Conservation (phyloP, 1,140 invertebrate genomes). For the Drosophila pruinosa region DNA sequence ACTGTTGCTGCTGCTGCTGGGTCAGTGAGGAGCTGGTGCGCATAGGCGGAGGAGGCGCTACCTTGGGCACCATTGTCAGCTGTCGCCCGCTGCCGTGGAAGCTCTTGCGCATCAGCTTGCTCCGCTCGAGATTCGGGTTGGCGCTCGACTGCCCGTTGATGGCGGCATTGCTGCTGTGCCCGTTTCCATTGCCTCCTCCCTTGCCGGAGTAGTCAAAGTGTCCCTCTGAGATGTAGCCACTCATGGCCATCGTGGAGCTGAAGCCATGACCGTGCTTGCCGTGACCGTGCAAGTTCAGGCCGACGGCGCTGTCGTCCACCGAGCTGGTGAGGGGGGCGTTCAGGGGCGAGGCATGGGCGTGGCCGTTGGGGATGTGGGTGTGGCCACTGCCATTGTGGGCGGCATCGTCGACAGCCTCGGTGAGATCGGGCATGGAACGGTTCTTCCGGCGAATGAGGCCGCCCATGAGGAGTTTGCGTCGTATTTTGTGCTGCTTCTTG, state of each 20-base stretch:
- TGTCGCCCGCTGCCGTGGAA: conserved; percentile 93
- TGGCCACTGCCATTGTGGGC: conserved; percentile 44
- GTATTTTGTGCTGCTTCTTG: conserved; percentile 95
- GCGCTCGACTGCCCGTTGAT: conserved; percentile 74
- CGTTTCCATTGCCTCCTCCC: conserved; percentile 57
- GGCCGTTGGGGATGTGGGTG: conserved; percentile 51
- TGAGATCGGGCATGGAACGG: conserved; percentile 94
- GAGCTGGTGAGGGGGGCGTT: conserved; percentile 84
- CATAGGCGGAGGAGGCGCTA: conserved; percentile 92
- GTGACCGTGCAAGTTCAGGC: conserved; percentile 83
- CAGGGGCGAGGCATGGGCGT: conserved; percentile 77
- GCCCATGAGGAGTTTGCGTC: conserved; percentile 94
- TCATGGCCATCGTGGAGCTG: conserved; percentile 82
- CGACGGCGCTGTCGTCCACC: conserved; percentile 89
- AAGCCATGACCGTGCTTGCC: conserved; percentile 83
- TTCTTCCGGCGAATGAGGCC: conserved; percentile 94
- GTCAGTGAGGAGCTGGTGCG: conserved; percentile 89
- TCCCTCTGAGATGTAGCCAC: conserved; percentile 93
- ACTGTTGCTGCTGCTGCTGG: conserved; percentile 68
- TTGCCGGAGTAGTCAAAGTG: conserved; percentile 89
- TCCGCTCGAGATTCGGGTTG: conserved; percentile 93
- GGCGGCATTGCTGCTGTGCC: conserved; percentile 15
- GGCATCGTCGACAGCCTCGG: conserved; percentile 87
- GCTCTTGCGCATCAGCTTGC: conserved; percentile 94
- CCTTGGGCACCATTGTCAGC: conserved; percentile 90